Percentiles rank a stretch among this genome's conserved stretches.
phyloP scores from a whole-genome alignment of 2,888 invertebrate genomes.

The Leptinotarsa haldemani region DNA sequence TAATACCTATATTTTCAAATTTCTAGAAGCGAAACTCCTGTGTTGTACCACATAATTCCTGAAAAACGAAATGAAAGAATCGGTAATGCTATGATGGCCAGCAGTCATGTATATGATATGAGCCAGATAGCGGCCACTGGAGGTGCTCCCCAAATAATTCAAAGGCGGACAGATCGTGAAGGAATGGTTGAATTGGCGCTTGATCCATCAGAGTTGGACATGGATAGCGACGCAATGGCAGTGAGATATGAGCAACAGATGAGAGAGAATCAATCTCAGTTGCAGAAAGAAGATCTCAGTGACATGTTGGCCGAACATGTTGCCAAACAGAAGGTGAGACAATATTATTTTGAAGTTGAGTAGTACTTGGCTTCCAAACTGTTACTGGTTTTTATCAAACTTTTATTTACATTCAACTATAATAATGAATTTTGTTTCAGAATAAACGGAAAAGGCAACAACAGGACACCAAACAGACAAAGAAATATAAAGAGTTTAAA shows the following conservation, averaged over 20 bases:
- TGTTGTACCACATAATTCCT: conserved; percentile 93
- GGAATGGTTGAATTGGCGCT: conserved; percentile 92
- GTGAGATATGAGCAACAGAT: conserved; percentile 96
- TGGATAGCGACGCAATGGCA: conserved; percentile 96
- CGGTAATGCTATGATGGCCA: conserved; percentile 96
- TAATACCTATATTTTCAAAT: not conserved
- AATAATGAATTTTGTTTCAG: conserved; percentile 68
- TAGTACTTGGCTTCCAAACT: too few relatives aligned
- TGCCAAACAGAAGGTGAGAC: conserved; percentile 88
- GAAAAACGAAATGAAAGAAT: conserved; percentile 93
- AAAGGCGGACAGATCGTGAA: conserved; percentile 59
- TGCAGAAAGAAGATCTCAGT: conserved; percentile 93
- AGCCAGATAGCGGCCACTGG: conserved; percentile 72
- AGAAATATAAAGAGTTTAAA: conserved; percentile 99
- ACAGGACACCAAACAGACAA: conserved; percentile 89
- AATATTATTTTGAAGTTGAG: not conserved
- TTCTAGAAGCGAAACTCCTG: conserved; percentile 88
- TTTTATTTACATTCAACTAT: not conserved
- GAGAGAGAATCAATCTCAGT: conserved; percentile 89
- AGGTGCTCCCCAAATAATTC: conserved; percentile 60
- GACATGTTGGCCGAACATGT: conserved; percentile 99
- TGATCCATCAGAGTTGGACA: conserved; percentile 96
- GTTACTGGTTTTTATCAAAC: not conserved
- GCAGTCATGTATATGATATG: conserved; percentile 98
- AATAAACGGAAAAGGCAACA: conserved; percentile 93